These are phyloP conservation scores for Choristoneura rosaceana DNA, from an alignment of 2,888 invertebrate species.

Conservation along the genomic window DNA sequence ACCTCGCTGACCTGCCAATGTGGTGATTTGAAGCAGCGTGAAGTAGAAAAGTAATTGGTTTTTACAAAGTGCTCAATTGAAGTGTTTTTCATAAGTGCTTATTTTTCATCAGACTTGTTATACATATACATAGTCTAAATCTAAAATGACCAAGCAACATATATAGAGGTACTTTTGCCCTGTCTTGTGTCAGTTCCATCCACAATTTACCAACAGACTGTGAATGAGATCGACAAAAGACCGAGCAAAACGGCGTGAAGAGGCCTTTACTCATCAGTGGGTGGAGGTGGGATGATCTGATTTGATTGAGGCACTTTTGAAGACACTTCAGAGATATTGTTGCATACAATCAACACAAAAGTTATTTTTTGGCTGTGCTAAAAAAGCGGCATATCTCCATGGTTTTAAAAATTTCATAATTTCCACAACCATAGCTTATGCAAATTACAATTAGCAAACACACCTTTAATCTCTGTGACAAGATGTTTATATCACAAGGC, in stretches of 20 bases:
- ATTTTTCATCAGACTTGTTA: background rate
- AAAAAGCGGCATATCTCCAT: background rate
- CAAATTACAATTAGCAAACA: background rate
- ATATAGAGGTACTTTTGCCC: background rate
- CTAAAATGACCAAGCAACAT: background rate
- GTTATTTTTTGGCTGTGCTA: background rate
- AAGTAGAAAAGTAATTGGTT: constrained; percentile 61
- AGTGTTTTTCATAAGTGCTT: background rate
- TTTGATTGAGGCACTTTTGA: background rate
- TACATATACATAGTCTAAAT: background rate
- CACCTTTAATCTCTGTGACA: background rate
- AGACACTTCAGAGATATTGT: background rate
- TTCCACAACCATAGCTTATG: too few species aligned
- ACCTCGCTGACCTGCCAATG: constrained; percentile 77
- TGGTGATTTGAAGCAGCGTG: constrained; percentile 71
- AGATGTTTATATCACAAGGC: background rate
- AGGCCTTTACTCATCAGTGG: too few species aligned
- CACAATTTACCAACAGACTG: too few species aligned
- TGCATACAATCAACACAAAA: background rate
- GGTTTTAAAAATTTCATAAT: too few species aligned
- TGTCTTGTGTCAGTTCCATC: too few species aligned
- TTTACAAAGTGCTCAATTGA: constrained; percentile 35
- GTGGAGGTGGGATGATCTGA: too few species aligned
- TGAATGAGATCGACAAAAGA: too few species aligned
- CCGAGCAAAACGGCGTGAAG: too few species aligned